Evolutionary conservation across 1,140 invertebrate genomes (phyloP), one percentile per base, ranked within the genome.

Genomic region (Neodiprion virginianus): DNA sequence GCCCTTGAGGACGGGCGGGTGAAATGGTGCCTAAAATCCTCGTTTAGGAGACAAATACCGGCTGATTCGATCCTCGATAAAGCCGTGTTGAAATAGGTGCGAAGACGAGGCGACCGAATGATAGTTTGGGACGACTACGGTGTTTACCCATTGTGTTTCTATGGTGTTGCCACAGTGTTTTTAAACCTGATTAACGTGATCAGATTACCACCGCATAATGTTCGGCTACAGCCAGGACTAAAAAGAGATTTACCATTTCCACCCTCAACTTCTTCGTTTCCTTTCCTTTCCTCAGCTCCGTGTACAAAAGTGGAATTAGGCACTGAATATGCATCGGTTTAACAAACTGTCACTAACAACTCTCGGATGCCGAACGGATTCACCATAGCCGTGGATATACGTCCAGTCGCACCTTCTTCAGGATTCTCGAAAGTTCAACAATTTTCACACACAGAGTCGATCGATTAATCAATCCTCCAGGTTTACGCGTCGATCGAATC

Each of bases 71-170:
- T 47, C 21, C 70, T 14, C 23, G 70, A 71, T 71, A 71, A 50
- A 14, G 17, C 70, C 48, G 70, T 71, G 70, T 71, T 71, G 70
- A 71, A 71, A 71, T 71, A 71, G 70, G 70, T 71, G 70, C 70
- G 70, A 71, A 71, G 70, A 17, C 48, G 21, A 48, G 70, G 47
- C n/a, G 48, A 12, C 70, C 23, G 48, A 71, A 48, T 50, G 70
- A 71, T 71, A 71, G 48, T 23, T 48, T 23, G 67, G 40, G 67
- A 4, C 11, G 53, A 40, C 28, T 40, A 40, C 28, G 28, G 28
- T 40, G 28, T 40, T 40, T 40, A 40, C 28, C 28, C 28, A 40
- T 40, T 1, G 28, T 40, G 28, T 40, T 40, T 65, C 17, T 65
- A 21, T 23, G 67, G 12, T 47, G 67, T 23, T 69, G 7, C 67